These are phyloP conservation scores for Oncorhynchus gorbuscha DNA, from an alignment of 2,113 vertebrate species.

Conservation along the genomic window DNA sequence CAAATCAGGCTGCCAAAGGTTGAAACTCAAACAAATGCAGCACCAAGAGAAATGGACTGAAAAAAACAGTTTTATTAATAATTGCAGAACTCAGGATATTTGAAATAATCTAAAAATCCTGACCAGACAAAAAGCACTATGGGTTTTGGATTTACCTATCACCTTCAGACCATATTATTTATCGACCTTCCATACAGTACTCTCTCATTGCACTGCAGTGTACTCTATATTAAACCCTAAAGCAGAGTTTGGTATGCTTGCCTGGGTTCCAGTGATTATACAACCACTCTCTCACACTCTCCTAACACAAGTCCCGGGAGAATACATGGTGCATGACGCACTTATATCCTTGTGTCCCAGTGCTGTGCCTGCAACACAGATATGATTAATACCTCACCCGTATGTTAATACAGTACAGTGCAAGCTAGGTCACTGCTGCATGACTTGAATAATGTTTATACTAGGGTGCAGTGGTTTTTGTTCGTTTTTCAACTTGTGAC, in stretches of 20 bases:
- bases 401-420: constrained; percentile 1
- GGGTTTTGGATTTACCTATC: not conserved
- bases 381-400: constrained; percentile 28
- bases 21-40: constrained; percentile 32
- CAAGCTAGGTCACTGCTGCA: not conserved
- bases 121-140: not conserved
- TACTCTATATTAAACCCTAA: not conserved
- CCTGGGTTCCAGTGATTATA: not conserved
- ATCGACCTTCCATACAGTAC: no score
- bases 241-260: not conserved
- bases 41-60: not conserved
- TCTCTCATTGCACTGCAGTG: no score
- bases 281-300: constrained; percentile 3
- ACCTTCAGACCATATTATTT: no score
- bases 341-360: constrained; percentile 26
- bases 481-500: not conserved
- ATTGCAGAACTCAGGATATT: not conserved
- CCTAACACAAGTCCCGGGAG: constrained; percentile 7
- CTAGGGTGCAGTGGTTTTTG: not conserved
- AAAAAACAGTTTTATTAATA: not conserved
- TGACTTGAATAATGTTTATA: not conserved
- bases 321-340: constrained; percentile 23
- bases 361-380: constrained; percentile 7
- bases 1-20: constrained; percentile 14
- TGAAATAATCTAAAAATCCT: not conserved